phyloP scores from a whole-genome alignment of 2,113 vertebrate species.

The Zosterops borbonicus region DNA sequence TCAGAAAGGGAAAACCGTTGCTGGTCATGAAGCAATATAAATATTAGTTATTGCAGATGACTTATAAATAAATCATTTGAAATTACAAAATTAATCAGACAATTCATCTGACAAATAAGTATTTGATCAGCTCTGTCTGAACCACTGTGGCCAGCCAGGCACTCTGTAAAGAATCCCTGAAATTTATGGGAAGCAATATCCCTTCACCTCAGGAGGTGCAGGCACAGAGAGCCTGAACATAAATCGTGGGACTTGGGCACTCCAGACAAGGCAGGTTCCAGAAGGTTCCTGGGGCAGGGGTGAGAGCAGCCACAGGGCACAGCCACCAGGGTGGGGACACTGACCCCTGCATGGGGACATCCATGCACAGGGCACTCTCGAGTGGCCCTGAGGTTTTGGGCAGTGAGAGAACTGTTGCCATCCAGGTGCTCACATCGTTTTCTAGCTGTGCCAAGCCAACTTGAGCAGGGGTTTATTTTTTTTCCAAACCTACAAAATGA shows the following conservation, averaged over 20 bases:
- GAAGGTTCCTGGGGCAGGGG: neutral
- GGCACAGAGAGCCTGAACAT: neutral
- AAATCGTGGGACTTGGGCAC: fast-evolving
- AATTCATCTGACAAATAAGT: neutral
- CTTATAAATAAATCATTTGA: conserved; percentile 34
- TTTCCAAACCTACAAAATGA: neutral
- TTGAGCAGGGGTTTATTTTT: neutral
- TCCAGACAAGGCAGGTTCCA: neutral
- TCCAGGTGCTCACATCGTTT: neutral
- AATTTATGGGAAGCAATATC: neutral
- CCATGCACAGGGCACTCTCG: fast-evolving
- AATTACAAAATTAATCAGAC: conserved; percentile 26
- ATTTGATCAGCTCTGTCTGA: neutral
- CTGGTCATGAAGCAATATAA: conserved; percentile 5
- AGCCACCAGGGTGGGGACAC: neutral
- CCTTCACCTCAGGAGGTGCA: neutral
- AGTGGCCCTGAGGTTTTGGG: neutral
- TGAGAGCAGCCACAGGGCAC: neutral
- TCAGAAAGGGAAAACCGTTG: neutral
- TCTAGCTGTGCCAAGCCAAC: neutral
- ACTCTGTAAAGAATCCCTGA: neutral
- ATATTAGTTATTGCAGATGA: conserved; percentile 38
- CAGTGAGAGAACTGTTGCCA: fast-evolving
- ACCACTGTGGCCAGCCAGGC: neutral
- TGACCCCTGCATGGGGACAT: fast-evolving